Conservation (phyloP, 2,113 vertebrate species). For the Plestiodon gilberti region DNA sequence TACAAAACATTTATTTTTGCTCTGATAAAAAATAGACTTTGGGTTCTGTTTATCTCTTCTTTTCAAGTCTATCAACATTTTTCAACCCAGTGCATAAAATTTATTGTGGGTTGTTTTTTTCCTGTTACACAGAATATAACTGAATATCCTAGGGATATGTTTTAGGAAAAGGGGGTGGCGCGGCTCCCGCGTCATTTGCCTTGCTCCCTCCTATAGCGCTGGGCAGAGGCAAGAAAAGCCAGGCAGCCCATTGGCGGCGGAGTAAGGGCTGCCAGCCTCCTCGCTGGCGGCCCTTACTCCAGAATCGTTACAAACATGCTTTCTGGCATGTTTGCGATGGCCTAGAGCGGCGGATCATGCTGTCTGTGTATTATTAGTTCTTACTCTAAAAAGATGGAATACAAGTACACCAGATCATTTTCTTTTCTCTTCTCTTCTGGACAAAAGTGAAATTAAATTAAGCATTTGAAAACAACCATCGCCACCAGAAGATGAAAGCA, state of each 20-base stretch:
- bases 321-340: too few species aligned
- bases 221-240: too few species aligned
- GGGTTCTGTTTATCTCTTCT: not conserved
- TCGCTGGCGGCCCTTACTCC: too few species aligned
- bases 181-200: too few species aligned
- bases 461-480: not conserved
- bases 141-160: too few species aligned
- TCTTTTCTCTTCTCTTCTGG: not conserved
- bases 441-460: slow-evolving; percentile 15
- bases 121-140: not conserved
- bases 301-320: too few species aligned
- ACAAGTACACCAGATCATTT: not conserved
- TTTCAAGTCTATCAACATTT: not conserved
- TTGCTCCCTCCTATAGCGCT: too few species aligned
- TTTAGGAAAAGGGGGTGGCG: too few species aligned
- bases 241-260: too few species aligned
- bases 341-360: too few species aligned
- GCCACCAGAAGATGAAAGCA: not conserved
- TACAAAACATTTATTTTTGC: not conserved
- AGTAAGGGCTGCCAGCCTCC: too few species aligned
- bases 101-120: not conserved
- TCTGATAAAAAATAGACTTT: not conserved
- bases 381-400: not conserved
- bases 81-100: not conserved
- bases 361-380: too few species aligned